Conservation (phyloP, 2,888 invertebrate species). For the Eueremaeus valkanovi region DNA sequence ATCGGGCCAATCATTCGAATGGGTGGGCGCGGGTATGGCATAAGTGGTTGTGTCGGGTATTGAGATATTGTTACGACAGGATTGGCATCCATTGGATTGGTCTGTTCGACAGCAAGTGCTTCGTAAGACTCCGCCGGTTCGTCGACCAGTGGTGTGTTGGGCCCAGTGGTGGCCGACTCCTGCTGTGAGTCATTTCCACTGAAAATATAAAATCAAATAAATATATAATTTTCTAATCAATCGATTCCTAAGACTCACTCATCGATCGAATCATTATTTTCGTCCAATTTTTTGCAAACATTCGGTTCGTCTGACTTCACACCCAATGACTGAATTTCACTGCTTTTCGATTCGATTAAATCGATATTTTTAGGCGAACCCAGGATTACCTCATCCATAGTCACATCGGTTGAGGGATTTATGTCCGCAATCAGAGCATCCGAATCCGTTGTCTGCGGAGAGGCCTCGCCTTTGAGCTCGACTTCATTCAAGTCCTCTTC, state of each 20-base stretch:
- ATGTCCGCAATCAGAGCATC: neutral
- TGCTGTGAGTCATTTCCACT: neutral
- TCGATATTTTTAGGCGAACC: neutral
- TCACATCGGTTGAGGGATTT: neutral
- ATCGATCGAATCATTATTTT: neutral
- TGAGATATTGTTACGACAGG: neutral
- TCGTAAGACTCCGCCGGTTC: neutral
- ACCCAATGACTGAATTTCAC: neutral
- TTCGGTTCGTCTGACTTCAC: neutral
- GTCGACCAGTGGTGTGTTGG: neutral
- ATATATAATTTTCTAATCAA: no score
- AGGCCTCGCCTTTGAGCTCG: neutral
- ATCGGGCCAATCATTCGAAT: conserved; percentile 30
- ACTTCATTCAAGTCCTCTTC: no score
- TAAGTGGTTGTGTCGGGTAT: neutral
- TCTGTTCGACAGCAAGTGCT: neutral
- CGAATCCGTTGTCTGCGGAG: neutral
- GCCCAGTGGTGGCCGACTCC: conserved; percentile 3
- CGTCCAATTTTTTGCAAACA: neutral
- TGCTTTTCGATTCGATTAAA: neutral
- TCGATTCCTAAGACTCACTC: neutral
- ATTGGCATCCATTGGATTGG: neutral
- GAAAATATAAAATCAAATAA: neutral
- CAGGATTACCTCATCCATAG: neutral
- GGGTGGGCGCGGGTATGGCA: neutral